These are phyloP conservation scores for Odontomyia ornata DNA, from an alignment of 2,888 invertebrate genomes.

Conservation along the genomic window DNA sequence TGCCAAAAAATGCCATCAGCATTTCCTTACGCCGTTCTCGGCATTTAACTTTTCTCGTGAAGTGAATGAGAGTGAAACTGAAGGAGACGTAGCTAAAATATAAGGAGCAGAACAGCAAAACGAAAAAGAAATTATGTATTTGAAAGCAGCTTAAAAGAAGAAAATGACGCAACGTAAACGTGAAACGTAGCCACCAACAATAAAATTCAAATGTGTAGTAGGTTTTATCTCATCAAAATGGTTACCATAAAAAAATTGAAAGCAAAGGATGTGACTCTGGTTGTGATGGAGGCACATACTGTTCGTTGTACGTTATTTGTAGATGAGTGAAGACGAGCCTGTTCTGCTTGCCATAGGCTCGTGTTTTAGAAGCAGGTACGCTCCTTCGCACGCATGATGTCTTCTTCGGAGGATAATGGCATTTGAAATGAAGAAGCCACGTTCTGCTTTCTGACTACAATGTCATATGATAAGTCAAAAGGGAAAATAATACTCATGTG, in stretches of 20 bases:
- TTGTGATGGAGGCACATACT: not conserved
- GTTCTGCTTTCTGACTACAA: not conserved
- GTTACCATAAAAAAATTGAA: conserved; percentile 46
- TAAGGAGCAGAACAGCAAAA: not conserved
- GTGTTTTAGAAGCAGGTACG: not conserved
- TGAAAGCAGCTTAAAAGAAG: not conserved
- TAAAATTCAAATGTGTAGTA: conserved; percentile 46
- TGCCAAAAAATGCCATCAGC: conserved; percentile 34
- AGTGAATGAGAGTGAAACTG: not conserved
- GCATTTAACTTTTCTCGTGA: not conserved
- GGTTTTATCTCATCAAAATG: conserved; percentile 46
- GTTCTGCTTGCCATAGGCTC: not conserved
- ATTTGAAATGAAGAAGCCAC: conserved; percentile 21
- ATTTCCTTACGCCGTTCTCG: conserved; percentile 4
- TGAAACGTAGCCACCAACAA: conserved; percentile 41
- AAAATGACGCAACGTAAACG: not conserved
- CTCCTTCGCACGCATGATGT: conserved; percentile 15
- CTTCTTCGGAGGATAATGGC: conserved; percentile 25
- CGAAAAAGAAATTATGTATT: not conserved
- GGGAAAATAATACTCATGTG: not conserved
- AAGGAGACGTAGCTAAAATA: not conserved
- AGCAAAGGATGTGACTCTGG: conserved; percentile 12
- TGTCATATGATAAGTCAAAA: not conserved
- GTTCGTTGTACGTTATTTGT: too few species aligned
- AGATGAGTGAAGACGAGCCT: not conserved